A percentile compares a stretch with the other conserved stretches of the same genome.
Conservation (phyloP, 1,140 invertebrate species). For the Rhyzopertha dominica region DNA sequence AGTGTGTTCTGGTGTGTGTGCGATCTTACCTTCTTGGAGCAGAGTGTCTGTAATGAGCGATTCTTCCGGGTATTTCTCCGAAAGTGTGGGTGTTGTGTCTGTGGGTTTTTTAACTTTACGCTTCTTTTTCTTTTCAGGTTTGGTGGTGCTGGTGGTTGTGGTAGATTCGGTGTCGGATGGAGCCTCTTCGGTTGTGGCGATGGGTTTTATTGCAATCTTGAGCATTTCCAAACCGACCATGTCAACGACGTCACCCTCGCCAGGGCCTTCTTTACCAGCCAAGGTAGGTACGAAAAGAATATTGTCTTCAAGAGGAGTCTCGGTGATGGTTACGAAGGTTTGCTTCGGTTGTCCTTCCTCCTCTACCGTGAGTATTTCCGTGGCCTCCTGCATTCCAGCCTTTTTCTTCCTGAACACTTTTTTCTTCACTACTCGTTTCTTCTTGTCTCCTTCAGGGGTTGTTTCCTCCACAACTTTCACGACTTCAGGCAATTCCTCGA, state of each 20-base stretch:
- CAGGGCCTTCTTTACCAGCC: constrained; percentile 21
- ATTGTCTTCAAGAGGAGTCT: no score
- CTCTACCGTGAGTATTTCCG: constrained; percentile 34
- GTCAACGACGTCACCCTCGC: no score
- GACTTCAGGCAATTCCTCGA: constrained; percentile 38
- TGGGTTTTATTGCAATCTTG: constrained; percentile 34
- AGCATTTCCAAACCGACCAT: constrained; percentile 15
- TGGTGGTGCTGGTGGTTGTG: constrained; percentile 30
- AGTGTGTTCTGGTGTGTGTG: no score
- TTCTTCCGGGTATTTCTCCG: no score
- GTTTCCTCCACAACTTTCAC: constrained; percentile 34
- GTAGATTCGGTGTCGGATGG: constrained; percentile 26
- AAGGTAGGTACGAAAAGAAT: constrained; percentile 29
- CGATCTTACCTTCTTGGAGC: no score
- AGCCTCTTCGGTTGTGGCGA: constrained; percentile 29
- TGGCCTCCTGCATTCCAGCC: constrained; percentile 30
- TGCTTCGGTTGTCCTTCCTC: constrained; percentile 23
- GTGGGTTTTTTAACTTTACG: constrained; percentile 27
- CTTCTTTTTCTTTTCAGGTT: constrained; percentile 37
- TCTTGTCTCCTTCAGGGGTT: constrained; percentile 33
- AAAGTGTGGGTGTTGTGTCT: constrained; percentile 17
- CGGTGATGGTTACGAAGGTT: constrained; percentile 28
- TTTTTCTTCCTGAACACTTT: constrained; percentile 32
- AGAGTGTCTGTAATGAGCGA: no score
- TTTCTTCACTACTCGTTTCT: constrained; percentile 42